A percentile compares a stretch with the other conserved stretches of the same genome.
Evolutionary conservation across 2,888 invertebrate genomes (phyloP).

Genomic region (Tolmerus cingulatus): DNA sequence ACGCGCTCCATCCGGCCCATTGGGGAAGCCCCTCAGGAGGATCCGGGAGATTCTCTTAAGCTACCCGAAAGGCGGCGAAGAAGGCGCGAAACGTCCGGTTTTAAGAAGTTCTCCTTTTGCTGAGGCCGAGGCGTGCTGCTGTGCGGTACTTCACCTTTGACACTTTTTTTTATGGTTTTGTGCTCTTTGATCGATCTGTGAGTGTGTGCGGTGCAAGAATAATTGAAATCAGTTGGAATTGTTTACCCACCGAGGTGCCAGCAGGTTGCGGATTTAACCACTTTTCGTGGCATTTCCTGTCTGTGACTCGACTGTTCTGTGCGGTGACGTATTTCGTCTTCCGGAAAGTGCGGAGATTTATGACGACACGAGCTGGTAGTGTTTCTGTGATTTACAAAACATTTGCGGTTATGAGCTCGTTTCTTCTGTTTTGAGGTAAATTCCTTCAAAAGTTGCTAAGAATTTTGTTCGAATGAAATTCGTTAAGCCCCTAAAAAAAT

Average conservation of each 20-base stretch:
- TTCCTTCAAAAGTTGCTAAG: not conserved
- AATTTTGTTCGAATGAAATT: not conserved
- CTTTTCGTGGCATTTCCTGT: not conserved
- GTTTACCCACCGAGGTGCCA: not conserved
- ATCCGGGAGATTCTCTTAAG: conserved; percentile 32
- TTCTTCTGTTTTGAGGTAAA: not conserved
- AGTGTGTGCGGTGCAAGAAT: not conserved
- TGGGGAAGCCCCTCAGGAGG: conserved; percentile 39
- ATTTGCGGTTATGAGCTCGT: not conserved
- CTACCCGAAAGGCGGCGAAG: not conserved
- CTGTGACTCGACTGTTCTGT: not conserved
- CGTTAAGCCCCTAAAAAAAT: no score
- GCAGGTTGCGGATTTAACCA: not conserved
- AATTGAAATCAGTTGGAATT: conserved; percentile 12
- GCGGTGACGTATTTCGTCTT: not conserved
- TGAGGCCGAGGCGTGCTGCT: not conserved
- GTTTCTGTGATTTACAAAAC: not conserved
- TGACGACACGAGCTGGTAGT: not conserved
- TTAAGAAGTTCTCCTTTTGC: not conserved
- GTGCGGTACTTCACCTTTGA: conserved; percentile 1
- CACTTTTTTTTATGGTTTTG: not conserved
- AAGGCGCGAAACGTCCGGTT: conserved; percentile 35
- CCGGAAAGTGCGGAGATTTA: not conserved
- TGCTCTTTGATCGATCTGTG: conserved; percentile 6
- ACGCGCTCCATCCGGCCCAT: conserved; percentile 39